Conservation (phyloP, 2,113 vertebrate genomes). For the Panthera uncia region DNA sequence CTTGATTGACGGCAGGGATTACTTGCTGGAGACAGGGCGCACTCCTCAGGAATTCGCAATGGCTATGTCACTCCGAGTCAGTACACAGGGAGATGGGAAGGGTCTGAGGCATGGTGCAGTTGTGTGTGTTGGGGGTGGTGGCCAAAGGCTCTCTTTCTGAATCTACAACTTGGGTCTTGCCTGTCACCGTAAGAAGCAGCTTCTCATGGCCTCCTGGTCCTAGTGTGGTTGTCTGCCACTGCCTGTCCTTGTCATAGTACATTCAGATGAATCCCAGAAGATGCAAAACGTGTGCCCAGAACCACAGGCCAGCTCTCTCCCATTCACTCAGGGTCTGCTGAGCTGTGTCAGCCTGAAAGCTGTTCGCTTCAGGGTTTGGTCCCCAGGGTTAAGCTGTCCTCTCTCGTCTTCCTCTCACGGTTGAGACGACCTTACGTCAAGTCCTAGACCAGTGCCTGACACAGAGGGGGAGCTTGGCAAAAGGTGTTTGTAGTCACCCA, state of each 20-base stretch:
- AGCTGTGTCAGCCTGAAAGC: not conserved
- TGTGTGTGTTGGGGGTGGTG: no score
- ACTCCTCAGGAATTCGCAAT: not conserved
- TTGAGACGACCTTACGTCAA: not conserved
- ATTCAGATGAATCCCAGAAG: not conserved
- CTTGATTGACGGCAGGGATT: not conserved
- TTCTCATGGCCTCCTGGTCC: not conserved
- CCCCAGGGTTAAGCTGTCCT: not conserved
- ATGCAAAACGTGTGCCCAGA: not conserved
- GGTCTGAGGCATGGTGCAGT: rapidly evolving
- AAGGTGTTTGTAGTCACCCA: not conserved
- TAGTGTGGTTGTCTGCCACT: not conserved
- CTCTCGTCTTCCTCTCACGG: not conserved
- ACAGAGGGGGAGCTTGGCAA: not conserved
- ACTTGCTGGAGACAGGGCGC: not conserved
- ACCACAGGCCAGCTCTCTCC: not conserved
- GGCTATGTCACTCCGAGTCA: not conserved
- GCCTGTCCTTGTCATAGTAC: not conserved
- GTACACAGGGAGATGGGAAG: not conserved
- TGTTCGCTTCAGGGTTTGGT: not conserved
- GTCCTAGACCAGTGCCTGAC: not conserved
- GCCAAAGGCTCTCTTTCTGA: rapidly evolving
- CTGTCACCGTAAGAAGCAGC: not conserved
- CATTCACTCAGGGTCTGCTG: not conserved
- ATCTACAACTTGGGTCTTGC: not conserved